Base-by-base conservation (phyloP, 2,113 vertebrate genomes). In the Bos javanicus region DNA sequence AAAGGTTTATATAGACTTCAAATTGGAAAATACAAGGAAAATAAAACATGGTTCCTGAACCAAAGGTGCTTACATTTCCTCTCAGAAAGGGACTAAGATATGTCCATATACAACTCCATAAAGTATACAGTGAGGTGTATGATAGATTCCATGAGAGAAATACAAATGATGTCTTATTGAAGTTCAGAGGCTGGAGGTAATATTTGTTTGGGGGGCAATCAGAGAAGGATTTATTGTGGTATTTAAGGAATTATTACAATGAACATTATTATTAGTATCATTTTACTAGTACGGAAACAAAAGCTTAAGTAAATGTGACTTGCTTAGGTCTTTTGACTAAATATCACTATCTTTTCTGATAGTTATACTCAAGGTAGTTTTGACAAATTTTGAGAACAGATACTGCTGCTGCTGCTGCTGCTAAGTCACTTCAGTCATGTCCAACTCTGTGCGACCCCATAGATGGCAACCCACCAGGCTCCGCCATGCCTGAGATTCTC, bases 321-420 rank as follows among this genome's bases (percentile, higher is more conserved):
- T 96, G 25, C 26, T 96, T 26, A 67, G 5, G 46, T 74, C 16
- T 94, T 96, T 39, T 92, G 50, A 90, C 10, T n/a, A 91, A 97
- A 89, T 91, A 7, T 71, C 15, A 36, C 39, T 74, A 21, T 78
- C 28, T 91, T 91, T 96, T 97, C 50, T 93, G n/a, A 94, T 16
- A 92, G n/a, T 15, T 90, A 48, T 91, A 91, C 48, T 88, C 5
- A n/a, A 19, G 33, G 26, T 82, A 93, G 9, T 57, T 96, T 90
- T 94, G 90, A 84, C 9, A 85, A 95, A 8, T 84, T 46, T 84
- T 95, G 8, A 50, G 87, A 46, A 87, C 2, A n/a, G 86, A 74
- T 84, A 62, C 6, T 90, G 43, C 43, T 46, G 48, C 11, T 48
- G 48, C 48, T 48, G 11, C 48, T 48, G 48, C 48, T 48, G 48